phyloP scores from a whole-genome alignment of 2,888 invertebrate genomes.

The Eupithecia vulgata region DNA sequence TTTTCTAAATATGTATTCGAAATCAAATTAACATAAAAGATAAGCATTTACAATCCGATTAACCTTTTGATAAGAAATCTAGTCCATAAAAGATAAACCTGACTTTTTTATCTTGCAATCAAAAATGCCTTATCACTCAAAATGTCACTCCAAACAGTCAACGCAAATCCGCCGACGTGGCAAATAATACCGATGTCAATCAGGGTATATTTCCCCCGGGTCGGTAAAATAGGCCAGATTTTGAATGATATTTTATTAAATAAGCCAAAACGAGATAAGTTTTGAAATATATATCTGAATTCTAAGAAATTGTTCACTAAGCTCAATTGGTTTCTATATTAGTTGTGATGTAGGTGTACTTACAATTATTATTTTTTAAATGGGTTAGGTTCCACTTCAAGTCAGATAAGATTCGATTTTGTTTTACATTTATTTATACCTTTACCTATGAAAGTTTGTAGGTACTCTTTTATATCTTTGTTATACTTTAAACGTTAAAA shows the following conservation, averaged over 20 bases:
- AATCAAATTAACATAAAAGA: not conserved
- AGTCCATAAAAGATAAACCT: not conserved
- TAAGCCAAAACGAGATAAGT: not conserved
- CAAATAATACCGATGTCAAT: not conserved
- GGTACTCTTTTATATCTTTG: not conserved
- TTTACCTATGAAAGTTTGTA: not conserved
- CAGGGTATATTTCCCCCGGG: not conserved
- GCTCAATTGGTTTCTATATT: not conserved
- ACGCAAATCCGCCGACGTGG: not conserved
- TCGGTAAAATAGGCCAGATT: not conserved
- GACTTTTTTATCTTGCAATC: not conserved
- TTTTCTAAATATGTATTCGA: not conserved
- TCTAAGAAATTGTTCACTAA: not conserved
- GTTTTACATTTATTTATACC: too few relatives aligned
- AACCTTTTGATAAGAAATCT: slow-evolving; percentile 5
- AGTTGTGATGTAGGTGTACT: not conserved
- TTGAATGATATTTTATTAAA: not conserved
- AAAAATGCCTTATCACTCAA: not conserved
- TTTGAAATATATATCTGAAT: not conserved
- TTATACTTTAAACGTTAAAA: not conserved
- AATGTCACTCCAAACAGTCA: not conserved
- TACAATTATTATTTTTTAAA: too few relatives aligned
- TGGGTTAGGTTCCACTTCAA: too few relatives aligned
- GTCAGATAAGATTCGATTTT: too few relatives aligned
- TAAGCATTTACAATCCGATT: not conserved